Conservation (phyloP, 2,888 invertebrate species). For the Beris morrisii region DNA sequence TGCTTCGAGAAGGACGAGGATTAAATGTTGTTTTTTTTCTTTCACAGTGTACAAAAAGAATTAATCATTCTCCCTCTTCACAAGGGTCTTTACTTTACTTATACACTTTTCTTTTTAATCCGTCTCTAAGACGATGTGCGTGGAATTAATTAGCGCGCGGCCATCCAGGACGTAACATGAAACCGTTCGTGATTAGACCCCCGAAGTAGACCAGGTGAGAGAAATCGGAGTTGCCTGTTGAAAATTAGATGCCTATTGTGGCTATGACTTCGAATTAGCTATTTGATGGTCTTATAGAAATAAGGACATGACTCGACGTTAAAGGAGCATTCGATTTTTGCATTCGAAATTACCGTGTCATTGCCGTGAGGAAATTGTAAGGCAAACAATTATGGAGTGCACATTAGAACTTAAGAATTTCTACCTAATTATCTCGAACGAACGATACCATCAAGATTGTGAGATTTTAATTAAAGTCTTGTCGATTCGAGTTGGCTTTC, state of each 20-base stretch:
- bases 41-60: constrained; percentile 16
- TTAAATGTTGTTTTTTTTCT: constrained; percentile 25
- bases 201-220: constrained; percentile 24
- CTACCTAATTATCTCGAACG: too few relatives aligned
- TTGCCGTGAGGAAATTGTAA: constrained; percentile 16
- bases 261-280: constrained; percentile 10
- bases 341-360: constrained; percentile 23
- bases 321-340: constrained; percentile 9
- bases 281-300: not conserved
- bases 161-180: constrained; percentile 33
- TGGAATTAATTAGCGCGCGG: constrained; percentile 37
- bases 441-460: too few relatives aligned
- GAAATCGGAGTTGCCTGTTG: constrained; percentile 24
- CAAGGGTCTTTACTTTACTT: constrained; percentile 21
- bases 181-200: constrained; percentile 36
- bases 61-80: constrained; percentile 29
- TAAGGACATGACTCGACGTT: constrained; percentile 2
- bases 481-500: too few relatives aligned
- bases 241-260: constrained; percentile 30
- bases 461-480: too few relatives aligned
- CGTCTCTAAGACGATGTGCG: constrained; percentile 31
- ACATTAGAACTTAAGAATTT: too few relatives aligned
- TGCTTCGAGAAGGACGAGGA: constrained; percentile 24
- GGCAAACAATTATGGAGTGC: too few relatives aligned
- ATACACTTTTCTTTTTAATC: too few relatives aligned